Percentiles rank a stretch among this genome's conserved stretches.
phyloP scores from a whole-genome alignment of 2,797 vertebrate species.

The Brachyalestes nurse region DNA sequence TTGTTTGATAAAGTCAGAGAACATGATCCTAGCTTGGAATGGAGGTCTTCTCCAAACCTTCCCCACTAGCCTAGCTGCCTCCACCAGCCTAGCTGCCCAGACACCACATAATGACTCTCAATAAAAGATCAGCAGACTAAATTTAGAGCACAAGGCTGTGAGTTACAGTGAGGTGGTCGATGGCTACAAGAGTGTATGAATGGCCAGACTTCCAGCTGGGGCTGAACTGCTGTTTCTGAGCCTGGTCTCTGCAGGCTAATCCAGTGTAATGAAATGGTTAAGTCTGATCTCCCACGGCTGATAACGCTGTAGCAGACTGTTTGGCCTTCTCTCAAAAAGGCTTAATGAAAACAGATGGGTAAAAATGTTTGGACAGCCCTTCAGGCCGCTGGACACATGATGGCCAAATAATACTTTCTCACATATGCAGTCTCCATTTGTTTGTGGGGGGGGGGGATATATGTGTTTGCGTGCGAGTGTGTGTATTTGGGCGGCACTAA shows the following conservation, averaged over 20 bases:
- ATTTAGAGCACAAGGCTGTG: constrained; percentile 6
- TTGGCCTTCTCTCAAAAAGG: constrained; percentile 50
- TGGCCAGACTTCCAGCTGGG: constrained; percentile 1
- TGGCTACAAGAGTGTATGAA: neutral
- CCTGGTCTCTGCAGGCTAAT: constrained; percentile 18
- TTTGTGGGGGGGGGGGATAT: constrained; percentile 39
- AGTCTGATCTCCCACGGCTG: constrained; percentile 53
- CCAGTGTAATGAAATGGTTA: constrained; percentile 46
- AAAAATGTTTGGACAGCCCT: constrained; percentile 50
- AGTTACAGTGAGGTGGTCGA: neutral
- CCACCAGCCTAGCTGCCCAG: constrained; percentile 5
- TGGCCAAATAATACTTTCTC: constrained; percentile 22
- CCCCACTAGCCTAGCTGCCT: neutral
- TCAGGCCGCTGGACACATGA: constrained; percentile 29
- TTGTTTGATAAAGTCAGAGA: constrained; percentile 24
- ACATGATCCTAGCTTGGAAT: constrained; percentile 3
- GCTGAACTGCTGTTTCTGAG: constrained; percentile 1
- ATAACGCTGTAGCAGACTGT: constrained; percentile 52
- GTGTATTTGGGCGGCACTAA: constrained; percentile 17
- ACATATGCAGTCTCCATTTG: neutral
- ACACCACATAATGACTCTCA: constrained; percentile 1
- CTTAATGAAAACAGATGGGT: constrained; percentile 53
- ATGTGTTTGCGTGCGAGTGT: constrained; percentile 43
- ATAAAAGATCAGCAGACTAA: constrained; percentile 7
- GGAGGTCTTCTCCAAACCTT: neutral